Evolutionary conservation across 2,113 vertebrate genomes (phyloP).

Genomic region (Leptosomus discolor): DNA sequence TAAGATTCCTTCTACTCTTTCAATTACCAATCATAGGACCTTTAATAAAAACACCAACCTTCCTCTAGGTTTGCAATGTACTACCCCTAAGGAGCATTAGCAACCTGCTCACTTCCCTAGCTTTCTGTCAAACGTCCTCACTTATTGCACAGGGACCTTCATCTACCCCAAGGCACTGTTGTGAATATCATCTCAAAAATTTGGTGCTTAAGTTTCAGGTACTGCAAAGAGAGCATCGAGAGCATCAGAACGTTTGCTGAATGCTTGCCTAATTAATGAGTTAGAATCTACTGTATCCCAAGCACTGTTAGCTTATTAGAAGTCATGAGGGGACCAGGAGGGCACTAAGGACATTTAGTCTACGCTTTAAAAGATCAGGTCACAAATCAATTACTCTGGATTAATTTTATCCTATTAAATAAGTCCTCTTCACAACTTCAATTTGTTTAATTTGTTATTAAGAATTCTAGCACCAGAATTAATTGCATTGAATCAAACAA

Average conservation of each 20-base stretch:
- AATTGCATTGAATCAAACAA: neutral
- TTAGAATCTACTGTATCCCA: neutral
- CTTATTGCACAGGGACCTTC: neutral
- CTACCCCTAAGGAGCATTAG: neutral
- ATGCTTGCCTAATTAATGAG: conserved; percentile 8
- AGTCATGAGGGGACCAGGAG: conserved; percentile 6
- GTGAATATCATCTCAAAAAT: neutral
- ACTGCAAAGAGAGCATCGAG: neutral
- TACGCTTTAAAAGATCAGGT: neutral
- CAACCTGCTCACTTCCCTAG: neutral
- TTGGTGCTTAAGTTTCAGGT: neutral
- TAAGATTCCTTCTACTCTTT: neutral
- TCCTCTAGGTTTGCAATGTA: neutral
- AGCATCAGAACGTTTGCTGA: neutral
- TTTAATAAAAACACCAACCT: neutral
- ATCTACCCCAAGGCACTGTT: neutral
- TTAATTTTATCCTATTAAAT: conserved; percentile 23
- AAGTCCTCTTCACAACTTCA: neutral
- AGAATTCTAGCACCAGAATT: neutral
- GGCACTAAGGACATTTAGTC: neutral
- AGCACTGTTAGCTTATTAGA: neutral
- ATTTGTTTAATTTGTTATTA: conserved; percentile 14
- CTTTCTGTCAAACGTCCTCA: neutral
- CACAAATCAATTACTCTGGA: conserved; percentile 39
- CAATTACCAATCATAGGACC: neutral